Evolutionary conservation across 1,140 invertebrate species (phyloP).

Genomic region (Dendrolimus punctatus): DNA sequence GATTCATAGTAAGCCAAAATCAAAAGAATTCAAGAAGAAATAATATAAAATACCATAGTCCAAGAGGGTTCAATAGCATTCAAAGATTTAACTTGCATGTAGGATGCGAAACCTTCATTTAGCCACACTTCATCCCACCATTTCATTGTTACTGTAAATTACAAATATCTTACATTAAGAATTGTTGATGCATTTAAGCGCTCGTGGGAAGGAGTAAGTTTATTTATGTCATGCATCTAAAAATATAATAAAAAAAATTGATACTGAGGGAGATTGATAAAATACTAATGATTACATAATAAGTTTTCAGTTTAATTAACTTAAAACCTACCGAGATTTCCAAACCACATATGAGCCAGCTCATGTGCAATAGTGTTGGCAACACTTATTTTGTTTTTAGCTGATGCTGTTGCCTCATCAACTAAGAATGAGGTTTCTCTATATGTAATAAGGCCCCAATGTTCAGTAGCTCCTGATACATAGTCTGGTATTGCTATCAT

Average conservation of each 20-base stretch:
- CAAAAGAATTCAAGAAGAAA: slow-evolving; percentile 9
- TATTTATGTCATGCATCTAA: too few relatives aligned
- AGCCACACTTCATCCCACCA: slow-evolving; percentile 97
- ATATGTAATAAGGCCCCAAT: slow-evolving; percentile 91
- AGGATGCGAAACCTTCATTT: slow-evolving; percentile 93
- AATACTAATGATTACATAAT: too few relatives aligned
- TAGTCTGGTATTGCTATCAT: slow-evolving; percentile 96
- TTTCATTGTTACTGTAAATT: slow-evolving; percentile 83
- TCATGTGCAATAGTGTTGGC: slow-evolving; percentile 91
- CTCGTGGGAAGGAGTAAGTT: too few relatives aligned
- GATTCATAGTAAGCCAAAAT: too few relatives aligned
- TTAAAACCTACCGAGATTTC: slow-evolving; percentile 78
- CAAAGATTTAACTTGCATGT: slow-evolving; percentile 87
- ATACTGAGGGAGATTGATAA: too few relatives aligned
- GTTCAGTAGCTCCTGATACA: slow-evolving; percentile 95
- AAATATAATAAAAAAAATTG: too few relatives aligned
- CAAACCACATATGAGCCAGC: slow-evolving; percentile 95
- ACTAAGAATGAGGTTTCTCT: slow-evolving; percentile 88
- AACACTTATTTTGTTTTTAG: slow-evolving; percentile 83
- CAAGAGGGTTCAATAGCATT: slow-evolving; percentile 83
- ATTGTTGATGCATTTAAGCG: too few relatives aligned
- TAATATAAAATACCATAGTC: slow-evolving; percentile 80
- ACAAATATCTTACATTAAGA: background rate
- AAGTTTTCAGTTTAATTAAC: too few relatives aligned
- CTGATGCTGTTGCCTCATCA: slow-evolving; percentile 78